Conservation (phyloP, 2,888 invertebrate species). For the Amblyjoppa proteus region DNA sequence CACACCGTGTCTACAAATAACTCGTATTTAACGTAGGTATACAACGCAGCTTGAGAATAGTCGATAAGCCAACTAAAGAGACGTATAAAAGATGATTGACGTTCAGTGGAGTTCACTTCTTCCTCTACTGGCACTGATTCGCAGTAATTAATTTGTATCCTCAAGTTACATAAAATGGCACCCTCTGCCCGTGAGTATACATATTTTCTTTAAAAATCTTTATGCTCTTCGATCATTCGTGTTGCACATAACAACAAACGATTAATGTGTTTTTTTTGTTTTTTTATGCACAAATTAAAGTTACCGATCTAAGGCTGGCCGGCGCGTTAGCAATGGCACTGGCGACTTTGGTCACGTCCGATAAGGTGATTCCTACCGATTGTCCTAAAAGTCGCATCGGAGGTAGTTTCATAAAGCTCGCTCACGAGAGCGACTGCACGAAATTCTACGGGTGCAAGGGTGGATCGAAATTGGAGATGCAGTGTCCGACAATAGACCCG, state of each 20-base stretch:
- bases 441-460: constrained; percentile 44
- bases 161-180: not conserved
- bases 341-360: not conserved
- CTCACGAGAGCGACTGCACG: constrained; percentile 37
- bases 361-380: not conserved
- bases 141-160: not conserved
- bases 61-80: not conserved
- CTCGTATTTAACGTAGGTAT: not conserved
- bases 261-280: not conserved
- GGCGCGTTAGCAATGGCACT: constrained; percentile 4
- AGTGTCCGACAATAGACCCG: constrained; percentile 59
- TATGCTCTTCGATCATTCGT: too few species aligned
- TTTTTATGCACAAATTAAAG: constrained; percentile 10
- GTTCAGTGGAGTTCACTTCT: not conserved
- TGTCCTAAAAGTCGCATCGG: constrained; percentile 64
- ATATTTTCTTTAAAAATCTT: not conserved
- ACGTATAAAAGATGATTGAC: not conserved
- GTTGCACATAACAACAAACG: too few species aligned
- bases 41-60: not conserved
- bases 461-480: constrained; percentile 10
- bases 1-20: not conserved
- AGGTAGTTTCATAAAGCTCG: constrained; percentile 22
- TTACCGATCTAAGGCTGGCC: constrained; percentile 4
- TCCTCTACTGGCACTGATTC: not conserved
- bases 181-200: not conserved